Percentiles rank a stretch among this genome's conserved stretches.
Evolutionary conservation across 1,140 invertebrate genomes (phyloP).

Genomic region (Tetraneura akinire): DNA sequence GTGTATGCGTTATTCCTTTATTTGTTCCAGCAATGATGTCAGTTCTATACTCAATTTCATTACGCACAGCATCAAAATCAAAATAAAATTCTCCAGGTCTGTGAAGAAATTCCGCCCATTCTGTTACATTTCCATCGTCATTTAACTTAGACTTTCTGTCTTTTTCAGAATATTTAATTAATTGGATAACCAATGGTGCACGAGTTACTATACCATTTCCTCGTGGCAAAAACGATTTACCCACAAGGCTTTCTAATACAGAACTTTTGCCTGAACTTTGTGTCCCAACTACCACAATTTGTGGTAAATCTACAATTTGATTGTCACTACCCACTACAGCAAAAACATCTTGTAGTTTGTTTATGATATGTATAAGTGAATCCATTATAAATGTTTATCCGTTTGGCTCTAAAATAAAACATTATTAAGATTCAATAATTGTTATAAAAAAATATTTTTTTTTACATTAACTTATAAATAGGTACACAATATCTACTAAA

Average conservation of each 20-base stretch:
- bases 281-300: constrained; percentile 54
- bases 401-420: too few relatives aligned
- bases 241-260: constrained; percentile 53
- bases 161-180: constrained; percentile 13
- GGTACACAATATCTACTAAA: too few relatives aligned
- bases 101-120: constrained; percentile 77
- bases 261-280: constrained; percentile 60
- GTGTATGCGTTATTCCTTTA: constrained; percentile 72
- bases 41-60: constrained; percentile 75
- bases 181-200: constrained; percentile 53
- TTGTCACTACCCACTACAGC: neutral
- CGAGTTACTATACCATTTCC: constrained; percentile 52
- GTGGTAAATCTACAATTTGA: constrained; percentile 49
- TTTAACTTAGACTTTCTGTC: neutral
- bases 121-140: constrained; percentile 57
- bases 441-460: too few relatives aligned
- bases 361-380: neutral
- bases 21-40: constrained; percentile 70
- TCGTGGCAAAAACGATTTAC: neutral
- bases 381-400: neutral
- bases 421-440: too few relatives aligned
- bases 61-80: constrained; percentile 70
- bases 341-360: constrained; percentile 4
- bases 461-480: too few relatives aligned
- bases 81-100: constrained; percentile 69